A percentile compares a stretch with the other conserved stretches of the same genome.
Evolutionary conservation across 2,888 invertebrate genomes (phyloP).

Genomic region (Xanthia icteritia): DNA sequence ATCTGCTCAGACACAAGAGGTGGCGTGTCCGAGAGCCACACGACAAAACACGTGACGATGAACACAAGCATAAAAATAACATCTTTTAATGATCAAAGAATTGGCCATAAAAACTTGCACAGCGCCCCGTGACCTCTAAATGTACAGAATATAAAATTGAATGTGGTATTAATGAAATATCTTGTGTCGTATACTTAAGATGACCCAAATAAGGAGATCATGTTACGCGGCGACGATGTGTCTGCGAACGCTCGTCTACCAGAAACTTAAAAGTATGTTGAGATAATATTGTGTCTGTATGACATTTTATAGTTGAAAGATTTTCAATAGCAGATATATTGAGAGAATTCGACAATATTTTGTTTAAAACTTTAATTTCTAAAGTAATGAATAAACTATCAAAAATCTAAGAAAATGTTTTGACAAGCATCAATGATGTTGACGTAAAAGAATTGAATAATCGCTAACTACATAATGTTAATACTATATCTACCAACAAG

Average conservation of each 20-base stretch:
- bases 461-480: not conserved
- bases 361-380: not conserved
- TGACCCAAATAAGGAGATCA: conserved; percentile 60
- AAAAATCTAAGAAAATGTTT: not conserved
- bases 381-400: not conserved
- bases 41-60: conserved; percentile 41
- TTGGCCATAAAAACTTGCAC: conserved; percentile 45
- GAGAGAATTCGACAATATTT: not conserved
- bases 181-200: conserved; percentile 42
- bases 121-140: conserved; percentile 45
- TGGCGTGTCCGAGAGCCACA: conserved; percentile 29
- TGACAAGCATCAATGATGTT: not conserved
- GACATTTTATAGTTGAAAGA: conserved; percentile 12
- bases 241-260: conserved; percentile 42
- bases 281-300: conserved; percentile 3
- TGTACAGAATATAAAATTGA: conserved; percentile 38
- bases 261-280: conserved; percentile 27
- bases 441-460: not conserved
- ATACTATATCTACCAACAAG: not conserved
- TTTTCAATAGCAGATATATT: not conserved
- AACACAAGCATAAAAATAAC: conserved; percentile 24
- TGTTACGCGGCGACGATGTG: conserved; percentile 57
- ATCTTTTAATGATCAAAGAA: conserved; percentile 30
- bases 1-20: conserved; percentile 13
- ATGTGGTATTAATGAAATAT: conserved; percentile 46